Conservation (phyloP, 2,113 vertebrate genomes). For the Spizaetus ornatus region DNA sequence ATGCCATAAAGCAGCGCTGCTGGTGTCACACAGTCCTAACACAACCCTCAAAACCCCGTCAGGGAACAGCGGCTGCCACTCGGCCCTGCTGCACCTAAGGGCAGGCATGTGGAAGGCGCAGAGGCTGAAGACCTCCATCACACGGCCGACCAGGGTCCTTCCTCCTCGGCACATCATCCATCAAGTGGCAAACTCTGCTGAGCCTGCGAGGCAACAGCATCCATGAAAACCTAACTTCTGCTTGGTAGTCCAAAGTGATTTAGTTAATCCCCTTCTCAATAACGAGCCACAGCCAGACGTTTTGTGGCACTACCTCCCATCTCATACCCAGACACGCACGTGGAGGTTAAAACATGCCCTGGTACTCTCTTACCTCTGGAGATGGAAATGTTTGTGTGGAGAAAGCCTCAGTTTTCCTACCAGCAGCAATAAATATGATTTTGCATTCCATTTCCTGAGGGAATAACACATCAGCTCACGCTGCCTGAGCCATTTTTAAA, state of each 20-base stretch:
- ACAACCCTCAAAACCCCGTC: fast-evolving
- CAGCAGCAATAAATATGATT: background rate
- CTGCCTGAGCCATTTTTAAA: background rate
- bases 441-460: background rate
- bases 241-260: background rate
- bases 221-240: background rate
- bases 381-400: background rate
- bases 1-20: background rate
- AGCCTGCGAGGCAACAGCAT: background rate
- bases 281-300: background rate
- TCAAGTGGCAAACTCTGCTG: background rate
- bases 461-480: background rate
- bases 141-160: background rate
- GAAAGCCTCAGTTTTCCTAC: background rate
- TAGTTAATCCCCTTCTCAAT: background rate
- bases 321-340: fast-evolving
- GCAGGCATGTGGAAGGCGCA: fast-evolving
- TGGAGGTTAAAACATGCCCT: fast-evolving
- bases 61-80: background rate
- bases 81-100: fast-evolving
- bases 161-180: background rate
- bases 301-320: background rate
- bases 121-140: background rate
- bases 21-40: background rate
- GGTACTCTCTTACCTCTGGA: background rate